Evolutionary conservation across 2,888 invertebrate species (phyloP).

Genomic region (Anarsia innoxiella): DNA sequence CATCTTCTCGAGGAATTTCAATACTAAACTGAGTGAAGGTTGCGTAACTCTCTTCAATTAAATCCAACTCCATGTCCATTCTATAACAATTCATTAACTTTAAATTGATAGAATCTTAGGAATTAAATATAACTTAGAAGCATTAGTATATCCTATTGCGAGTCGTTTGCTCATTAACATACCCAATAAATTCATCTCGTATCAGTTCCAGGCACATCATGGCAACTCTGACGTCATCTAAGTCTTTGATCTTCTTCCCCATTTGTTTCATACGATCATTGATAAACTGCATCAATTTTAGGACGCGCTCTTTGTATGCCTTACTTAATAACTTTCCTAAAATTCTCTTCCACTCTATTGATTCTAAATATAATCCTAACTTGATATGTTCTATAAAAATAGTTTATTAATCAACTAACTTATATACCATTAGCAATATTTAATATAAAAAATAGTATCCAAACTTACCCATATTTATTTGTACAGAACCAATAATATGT

Average conservation of each 20-base stretch:
- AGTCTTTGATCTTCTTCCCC: conserved; percentile 81
- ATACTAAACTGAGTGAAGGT: conserved; percentile 81
- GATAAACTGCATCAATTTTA: conserved; percentile 84
- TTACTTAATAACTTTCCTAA: conserved; percentile 81
- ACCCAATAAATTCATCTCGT: conserved; percentile 84
- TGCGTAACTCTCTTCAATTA: conserved; percentile 87
- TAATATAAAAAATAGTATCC: no score
- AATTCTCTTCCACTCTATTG: conserved; percentile 84
- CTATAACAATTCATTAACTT: no score
- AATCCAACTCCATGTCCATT: conserved; percentile 84
- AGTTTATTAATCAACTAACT: no score
- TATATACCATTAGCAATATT: no score
- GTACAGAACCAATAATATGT: conserved; percentile 84
- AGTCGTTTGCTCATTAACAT: no score
- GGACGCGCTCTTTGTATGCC: conserved; percentile 81
- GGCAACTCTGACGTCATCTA: conserved; percentile 85
- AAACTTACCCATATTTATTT: conserved; percentile 80
- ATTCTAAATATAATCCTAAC: conserved; percentile 81
- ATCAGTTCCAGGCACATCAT: conserved; percentile 87
- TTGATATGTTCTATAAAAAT: conserved; percentile 80
- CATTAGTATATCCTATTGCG: no score
- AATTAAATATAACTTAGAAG: no score
- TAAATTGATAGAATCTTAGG: no score
- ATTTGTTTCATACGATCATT: conserved; percentile 83
- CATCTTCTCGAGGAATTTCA: conserved; percentile 84